These are phyloP conservation scores for Pagetopsis macropterus DNA, from an alignment of 2,797 vertebrate species.

Conservation along the genomic window DNA sequence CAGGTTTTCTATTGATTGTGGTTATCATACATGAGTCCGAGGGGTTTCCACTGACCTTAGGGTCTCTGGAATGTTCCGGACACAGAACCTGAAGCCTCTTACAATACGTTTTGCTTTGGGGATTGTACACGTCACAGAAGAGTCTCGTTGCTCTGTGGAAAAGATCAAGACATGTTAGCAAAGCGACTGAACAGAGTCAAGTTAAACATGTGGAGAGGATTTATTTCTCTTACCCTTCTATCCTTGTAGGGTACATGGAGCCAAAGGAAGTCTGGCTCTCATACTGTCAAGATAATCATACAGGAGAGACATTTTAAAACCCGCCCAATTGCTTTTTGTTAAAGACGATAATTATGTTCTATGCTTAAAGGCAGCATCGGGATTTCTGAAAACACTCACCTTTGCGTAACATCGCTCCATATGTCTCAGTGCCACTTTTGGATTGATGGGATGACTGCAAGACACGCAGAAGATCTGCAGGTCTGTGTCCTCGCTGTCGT, in stretches of 20 bases:
- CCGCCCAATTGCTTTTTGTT: neutral
- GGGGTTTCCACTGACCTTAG: constrained; percentile 83
- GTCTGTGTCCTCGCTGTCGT: constrained; percentile 93
- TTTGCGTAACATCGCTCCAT: constrained; percentile 98
- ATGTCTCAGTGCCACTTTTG: constrained; percentile 92
- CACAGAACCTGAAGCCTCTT: constrained; percentile 95
- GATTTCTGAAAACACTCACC: constrained; percentile 70
- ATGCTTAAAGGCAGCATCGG: neutral
- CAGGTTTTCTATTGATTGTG: neutral
- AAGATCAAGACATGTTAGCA: neutral
- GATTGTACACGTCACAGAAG: constrained; percentile 96
- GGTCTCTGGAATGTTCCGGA: constrained; percentile 94
- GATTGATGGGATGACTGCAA: constrained; percentile 94
- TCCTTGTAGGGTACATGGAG: constrained; percentile 94
- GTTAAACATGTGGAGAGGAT: neutral
- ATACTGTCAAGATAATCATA: constrained; percentile 80
- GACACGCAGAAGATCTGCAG: constrained; percentile 97
- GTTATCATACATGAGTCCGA: neutral
- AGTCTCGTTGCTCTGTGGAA: constrained; percentile 90
- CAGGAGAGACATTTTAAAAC: constrained; percentile 7
- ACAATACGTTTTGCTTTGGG: constrained; percentile 96
- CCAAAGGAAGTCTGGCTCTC: constrained; percentile 96
- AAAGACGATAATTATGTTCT: neutral
- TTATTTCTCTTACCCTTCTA: constrained; percentile 89
- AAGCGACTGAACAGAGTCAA: neutral